Conservation (phyloP, 2,888 invertebrate genomes). For the Lithophane semibrunnea region DNA sequence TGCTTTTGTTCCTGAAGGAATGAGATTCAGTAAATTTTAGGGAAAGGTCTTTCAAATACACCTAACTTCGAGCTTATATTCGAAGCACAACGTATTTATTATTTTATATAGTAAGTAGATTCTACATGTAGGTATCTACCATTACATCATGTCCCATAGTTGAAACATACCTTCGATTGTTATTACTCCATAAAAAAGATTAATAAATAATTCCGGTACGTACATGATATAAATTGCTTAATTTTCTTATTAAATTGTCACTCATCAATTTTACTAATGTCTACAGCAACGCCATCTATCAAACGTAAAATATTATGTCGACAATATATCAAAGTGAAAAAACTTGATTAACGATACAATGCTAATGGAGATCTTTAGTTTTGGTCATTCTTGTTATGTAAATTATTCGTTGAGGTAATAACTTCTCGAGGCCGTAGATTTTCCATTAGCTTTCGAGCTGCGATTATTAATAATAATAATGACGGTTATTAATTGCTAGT, state of each 20-base stretch:
- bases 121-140: background rate
- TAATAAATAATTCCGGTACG: slow-evolving; percentile 45
- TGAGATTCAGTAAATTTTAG: background rate
- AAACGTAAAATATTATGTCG: slow-evolving; percentile 55
- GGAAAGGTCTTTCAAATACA: background rate
- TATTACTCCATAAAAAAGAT: slow-evolving; percentile 23
- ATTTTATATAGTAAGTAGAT: background rate
- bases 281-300: slow-evolving; percentile 49
- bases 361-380: slow-evolving; percentile 68
- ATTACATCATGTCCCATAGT: background rate
- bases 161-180: slow-evolving; percentile 3
- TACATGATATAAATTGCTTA: slow-evolving; percentile 44
- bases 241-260: slow-evolving; percentile 63
- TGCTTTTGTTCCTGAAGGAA: background rate
- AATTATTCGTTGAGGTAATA: slow-evolving; percentile 57
- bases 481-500: slow-evolving; percentile 47
- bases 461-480: slow-evolving; percentile 59
- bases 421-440: slow-evolving; percentile 59
- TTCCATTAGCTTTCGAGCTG: slow-evolving; percentile 50
- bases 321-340: slow-evolving; percentile 58
- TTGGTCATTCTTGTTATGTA: slow-evolving; percentile 63
- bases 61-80: background rate
- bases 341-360: slow-evolving; percentile 63
- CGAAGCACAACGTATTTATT: background rate
- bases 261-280: slow-evolving; percentile 60